Evolutionary conservation across 1,140 invertebrate species (phyloP), one percentile per base, ranked within the genome.

Genomic region (Drosophila paulistorum): DNA sequence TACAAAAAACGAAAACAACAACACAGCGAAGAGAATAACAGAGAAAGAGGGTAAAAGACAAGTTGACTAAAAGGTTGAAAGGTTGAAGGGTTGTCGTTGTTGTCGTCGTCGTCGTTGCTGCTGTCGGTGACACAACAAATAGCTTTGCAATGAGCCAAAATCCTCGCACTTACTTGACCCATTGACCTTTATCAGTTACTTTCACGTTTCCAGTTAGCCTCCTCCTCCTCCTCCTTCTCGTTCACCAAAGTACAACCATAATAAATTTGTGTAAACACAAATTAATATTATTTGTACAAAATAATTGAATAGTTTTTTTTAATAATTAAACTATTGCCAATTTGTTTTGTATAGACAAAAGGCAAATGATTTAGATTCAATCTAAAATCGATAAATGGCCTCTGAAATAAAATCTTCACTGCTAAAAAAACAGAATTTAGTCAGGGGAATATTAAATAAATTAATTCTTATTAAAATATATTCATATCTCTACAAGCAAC

Each of bases 1-100:
- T 87, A 87, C 83, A 57, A 71, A 57, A 68, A 51, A 60, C 30
- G 51, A 68, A 65, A 68, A 33, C 66, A 67, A 30, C 45, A 23
- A 51, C 45, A 7, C 30, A 30, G 7, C 30, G 30, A 30, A 51
- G 5, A 51, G 7, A 48, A 30, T 30, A 48, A 17, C 14, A 48
- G 9, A 41, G 57, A 10, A 11, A 30, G 33, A 26, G 20, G 37
- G n/a, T 54, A 14, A 30, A 41, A 14, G 10, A 30, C 33, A 60
- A 33, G 54, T 42, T 65, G 48, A 65, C 51, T 59, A 35, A 68
- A 45, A 71, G 39, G 65, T 69, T 26, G 41, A 68, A 74, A 54
- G 66, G 48, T 69, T 42, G 37, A 72, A 45, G 66, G 39, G 65
- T 69, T 26, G 41, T 23, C 20, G 42, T 48, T 10, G 20, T 51